Evolutionary conservation across 1,140 invertebrate species (phyloP).

Genomic region (Drosophila parvula): DNA sequence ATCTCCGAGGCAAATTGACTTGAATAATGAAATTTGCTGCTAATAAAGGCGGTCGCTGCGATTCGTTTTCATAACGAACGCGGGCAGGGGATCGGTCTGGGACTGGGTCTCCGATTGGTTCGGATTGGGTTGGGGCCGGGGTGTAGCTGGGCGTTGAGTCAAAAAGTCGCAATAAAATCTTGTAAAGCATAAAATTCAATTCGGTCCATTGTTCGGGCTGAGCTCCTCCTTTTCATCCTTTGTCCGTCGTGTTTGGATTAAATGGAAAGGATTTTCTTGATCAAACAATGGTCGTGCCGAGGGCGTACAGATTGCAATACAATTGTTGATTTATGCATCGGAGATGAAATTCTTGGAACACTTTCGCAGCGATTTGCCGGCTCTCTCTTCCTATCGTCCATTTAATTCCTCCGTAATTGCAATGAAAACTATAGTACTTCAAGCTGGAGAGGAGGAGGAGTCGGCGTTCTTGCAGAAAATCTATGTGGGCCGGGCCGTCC

Average conservation of each 20-base stretch:
- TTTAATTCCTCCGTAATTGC: conserved; percentile 46
- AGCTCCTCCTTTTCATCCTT: conserved; percentile 7
- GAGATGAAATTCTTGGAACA: conserved; percentile 67
- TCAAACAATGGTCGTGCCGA: conserved; percentile 62
- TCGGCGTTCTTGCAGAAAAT: conserved; percentile 74
- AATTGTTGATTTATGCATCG: conserved; percentile 75
- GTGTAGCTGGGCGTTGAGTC: conserved; percentile 41
- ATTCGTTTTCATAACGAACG: conserved; percentile 44
- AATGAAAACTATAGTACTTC: conserved; percentile 26
- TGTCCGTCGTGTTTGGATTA: conserved; percentile 37
- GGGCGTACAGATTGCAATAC: conserved; percentile 16
- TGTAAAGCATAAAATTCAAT: conserved; percentile 76
- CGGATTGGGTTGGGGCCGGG: conserved; percentile 5
- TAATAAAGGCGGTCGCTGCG: conserved; percentile 46
- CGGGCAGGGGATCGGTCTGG: not conserved
- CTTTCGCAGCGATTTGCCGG: conserved; percentile 36
- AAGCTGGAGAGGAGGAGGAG: conserved; percentile 24
- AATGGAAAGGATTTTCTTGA: conserved; percentile 69
- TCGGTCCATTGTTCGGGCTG: conserved; percentile 54
- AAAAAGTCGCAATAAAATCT: conserved; percentile 76
- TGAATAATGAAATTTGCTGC: conserved; percentile 74
- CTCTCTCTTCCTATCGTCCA: conserved; percentile 16
- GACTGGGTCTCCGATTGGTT: not conserved
- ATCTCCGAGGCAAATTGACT: conserved; percentile 67
- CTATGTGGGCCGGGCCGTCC: conserved; percentile 44